phyloP scores from a whole-genome alignment of 2,797 vertebrate genomes.

The Masticophis lateralis region DNA sequence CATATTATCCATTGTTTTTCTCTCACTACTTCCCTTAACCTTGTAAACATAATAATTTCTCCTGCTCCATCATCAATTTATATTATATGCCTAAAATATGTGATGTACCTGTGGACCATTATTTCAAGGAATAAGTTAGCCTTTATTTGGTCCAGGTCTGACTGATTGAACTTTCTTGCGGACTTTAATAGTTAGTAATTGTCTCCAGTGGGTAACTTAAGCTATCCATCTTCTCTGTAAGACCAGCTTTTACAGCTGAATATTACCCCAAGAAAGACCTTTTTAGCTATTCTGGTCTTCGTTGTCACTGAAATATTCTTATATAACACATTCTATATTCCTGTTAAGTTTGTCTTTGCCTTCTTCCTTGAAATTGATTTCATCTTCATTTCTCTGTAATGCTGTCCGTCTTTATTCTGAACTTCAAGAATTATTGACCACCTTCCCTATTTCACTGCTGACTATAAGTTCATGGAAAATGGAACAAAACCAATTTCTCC shows the following conservation, averaged over 20 bases:
- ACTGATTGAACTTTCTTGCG: neutral
- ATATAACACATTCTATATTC: neutral
- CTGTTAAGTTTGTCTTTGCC: neutral
- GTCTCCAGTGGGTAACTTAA: neutral
- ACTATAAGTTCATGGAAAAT: neutral
- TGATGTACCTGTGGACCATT: neutral
- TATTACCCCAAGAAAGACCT: neutral
- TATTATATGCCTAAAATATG: neutral
- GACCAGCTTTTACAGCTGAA: neutral
- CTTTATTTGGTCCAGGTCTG: neutral
- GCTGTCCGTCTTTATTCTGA: neutral
- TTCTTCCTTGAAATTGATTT: neutral
- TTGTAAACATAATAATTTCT: neutral
- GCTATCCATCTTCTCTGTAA: neutral
- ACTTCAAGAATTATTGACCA: neutral
- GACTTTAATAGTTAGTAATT: neutral
- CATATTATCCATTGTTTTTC: neutral
- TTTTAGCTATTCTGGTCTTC: neutral
- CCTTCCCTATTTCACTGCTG: neutral
- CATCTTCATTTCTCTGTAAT: neutral
- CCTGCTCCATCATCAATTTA: neutral
- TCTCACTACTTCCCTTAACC: neutral
- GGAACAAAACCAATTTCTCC: neutral
- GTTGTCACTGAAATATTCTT: neutral
- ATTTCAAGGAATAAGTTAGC: neutral